Percentiles rank a stretch among this genome's conserved stretches.
Evolutionary conservation across 2,888 invertebrate genomes (phyloP).

Genomic region (Operophtera brumata): DNA sequence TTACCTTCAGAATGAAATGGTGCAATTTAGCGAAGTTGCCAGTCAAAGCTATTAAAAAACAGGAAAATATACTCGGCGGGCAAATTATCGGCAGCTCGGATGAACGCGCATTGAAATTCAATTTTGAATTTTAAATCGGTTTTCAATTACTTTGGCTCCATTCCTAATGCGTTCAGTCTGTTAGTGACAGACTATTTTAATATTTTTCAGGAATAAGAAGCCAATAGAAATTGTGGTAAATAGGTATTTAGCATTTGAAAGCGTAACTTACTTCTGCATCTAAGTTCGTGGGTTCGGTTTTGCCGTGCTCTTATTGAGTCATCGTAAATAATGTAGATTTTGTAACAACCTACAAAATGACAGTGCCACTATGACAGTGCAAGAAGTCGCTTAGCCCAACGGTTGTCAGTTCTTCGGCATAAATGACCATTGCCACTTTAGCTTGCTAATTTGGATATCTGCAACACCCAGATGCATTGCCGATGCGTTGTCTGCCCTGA

Average conservation of each 20-base stretch:
- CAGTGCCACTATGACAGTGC: too few relatives aligned
- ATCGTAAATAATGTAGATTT: too few relatives aligned
- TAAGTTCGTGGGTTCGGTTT: background rate
- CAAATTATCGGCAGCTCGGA: background rate
- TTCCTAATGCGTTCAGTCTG: slow-evolving; percentile 5
- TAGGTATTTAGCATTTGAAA: background rate
- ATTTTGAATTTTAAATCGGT: slow-evolving; percentile 16
- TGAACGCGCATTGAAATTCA: slow-evolving; percentile 7
- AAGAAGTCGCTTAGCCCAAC: too few relatives aligned
- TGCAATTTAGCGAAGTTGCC: too few relatives aligned
- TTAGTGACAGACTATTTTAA: background rate
- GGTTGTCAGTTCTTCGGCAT: too few relatives aligned
- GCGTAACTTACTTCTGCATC: background rate
- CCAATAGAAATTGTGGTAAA: background rate
- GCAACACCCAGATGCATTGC: too few relatives aligned
- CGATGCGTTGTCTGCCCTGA: too few relatives aligned
- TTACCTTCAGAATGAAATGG: too few relatives aligned
- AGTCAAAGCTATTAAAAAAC: too few relatives aligned
- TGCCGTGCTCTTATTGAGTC: background rate
- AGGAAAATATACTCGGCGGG: background rate
- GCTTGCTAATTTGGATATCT: too few relatives aligned
- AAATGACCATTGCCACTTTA: too few relatives aligned
- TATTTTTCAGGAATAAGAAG: background rate
- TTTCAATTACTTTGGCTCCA: slow-evolving; percentile 9
- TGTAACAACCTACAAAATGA: too few relatives aligned